Conservation (phyloP, 1,140 invertebrate species). For the Pararge aegeria region DNA sequence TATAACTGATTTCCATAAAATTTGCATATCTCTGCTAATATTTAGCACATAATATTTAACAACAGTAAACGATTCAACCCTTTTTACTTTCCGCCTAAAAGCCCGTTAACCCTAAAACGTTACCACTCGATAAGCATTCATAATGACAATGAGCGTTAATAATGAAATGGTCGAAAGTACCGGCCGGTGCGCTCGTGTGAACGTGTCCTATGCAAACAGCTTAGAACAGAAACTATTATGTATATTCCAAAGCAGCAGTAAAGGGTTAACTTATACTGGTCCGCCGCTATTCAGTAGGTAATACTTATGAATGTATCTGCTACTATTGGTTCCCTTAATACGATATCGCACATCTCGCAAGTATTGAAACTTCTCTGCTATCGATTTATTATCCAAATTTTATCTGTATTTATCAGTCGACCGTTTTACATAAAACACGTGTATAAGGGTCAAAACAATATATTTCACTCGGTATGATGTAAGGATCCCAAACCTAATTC, state of each 20-base stretch:
- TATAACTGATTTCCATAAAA: not conserved
- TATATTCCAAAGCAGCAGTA: not conserved
- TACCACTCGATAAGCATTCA: conserved; percentile 12
- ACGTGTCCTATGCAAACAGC: conserved; percentile 4
- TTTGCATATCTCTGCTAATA: not conserved
- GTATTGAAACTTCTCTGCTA: no score
- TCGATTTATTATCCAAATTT: no score
- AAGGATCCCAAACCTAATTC: no score
- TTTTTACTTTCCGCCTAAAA: conserved; percentile 3
- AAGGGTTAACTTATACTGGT: not conserved
- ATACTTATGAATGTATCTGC: not conserved
- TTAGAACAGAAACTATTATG: not conserved
- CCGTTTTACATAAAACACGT: no score
- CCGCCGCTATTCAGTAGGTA: not conserved
- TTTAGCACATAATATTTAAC: conserved; percentile 1
- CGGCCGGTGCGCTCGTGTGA: not conserved
- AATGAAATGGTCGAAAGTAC: conserved; percentile 9
- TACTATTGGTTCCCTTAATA: not conserved
- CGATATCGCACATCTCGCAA: no score
- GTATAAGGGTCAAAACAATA: no score
- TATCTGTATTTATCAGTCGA: no score
- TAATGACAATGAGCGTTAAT: conserved; percentile 9
- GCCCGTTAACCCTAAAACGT: conserved; percentile 9
- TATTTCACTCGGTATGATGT: no score
- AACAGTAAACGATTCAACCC: conserved; percentile 8